Conservation (phyloP, 2,113 vertebrate species). For the Archilochus colubris region DNA sequence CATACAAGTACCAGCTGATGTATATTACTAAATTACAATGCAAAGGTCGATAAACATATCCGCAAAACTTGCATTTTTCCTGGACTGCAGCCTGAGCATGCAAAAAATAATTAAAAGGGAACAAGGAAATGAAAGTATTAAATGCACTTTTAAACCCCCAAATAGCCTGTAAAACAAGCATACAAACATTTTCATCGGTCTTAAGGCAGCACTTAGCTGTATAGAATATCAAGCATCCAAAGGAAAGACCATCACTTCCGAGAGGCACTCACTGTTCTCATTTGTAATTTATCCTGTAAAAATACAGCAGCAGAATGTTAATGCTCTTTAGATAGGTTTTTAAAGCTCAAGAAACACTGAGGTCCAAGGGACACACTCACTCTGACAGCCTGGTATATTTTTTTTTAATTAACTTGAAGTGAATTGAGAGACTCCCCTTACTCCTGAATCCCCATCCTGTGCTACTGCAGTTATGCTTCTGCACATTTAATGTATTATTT, state of each 20-base stretch:
- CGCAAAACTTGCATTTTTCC: conserved; percentile 16
- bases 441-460: background rate
- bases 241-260: background rate
- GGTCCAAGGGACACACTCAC: background rate
- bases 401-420: background rate
- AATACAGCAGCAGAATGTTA: background rate
- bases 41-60: background rate
- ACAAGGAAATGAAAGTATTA: conserved; percentile 1
- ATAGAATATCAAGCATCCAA: background rate
- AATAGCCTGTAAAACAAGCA: background rate
- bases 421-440: background rate
- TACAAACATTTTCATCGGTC: background rate
- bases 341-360: background rate
- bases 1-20: background rate
- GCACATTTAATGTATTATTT: background rate
- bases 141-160: background rate
- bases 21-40: conserved; percentile 1
- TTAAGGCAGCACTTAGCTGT: conserved; percentile 3
- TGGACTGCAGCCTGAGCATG: background rate
- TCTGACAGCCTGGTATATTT: background rate
- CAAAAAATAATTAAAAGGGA: background rate
- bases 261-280: background rate
- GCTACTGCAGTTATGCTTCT: background rate
- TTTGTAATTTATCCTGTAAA: conserved; percentile 9
- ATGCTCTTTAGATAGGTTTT: background rate